These are phyloP conservation scores for Motacilla alba DNA, from an alignment of 2,113 vertebrate species.

Conservation along the genomic window DNA sequence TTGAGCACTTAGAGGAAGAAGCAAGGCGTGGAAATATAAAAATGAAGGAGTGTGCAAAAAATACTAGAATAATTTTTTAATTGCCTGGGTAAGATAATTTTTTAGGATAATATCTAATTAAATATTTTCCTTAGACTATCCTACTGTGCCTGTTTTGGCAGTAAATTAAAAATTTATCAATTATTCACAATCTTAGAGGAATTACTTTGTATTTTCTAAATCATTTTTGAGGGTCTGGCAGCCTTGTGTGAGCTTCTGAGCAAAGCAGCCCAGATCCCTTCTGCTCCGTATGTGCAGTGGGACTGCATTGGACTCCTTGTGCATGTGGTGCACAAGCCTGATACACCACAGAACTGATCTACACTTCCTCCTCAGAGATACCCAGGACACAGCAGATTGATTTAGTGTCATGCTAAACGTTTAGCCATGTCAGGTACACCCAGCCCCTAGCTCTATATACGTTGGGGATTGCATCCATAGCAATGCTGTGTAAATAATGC, in stretches of 20 bases:
- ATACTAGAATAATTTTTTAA: not conserved
- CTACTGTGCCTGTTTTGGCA: not conserved
- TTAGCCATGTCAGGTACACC: not conserved
- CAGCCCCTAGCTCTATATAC: not conserved
- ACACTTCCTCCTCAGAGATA: not conserved
- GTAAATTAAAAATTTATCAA: not conserved
- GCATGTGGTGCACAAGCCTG: not conserved
- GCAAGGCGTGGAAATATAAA: not conserved
- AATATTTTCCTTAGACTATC: not conserved
- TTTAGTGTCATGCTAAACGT: not conserved
- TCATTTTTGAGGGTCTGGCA: not conserved
- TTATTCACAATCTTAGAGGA: not conserved
- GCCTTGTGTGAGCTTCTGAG: not conserved
- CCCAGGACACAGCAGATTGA: not conserved
- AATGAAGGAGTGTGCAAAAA: not conserved
- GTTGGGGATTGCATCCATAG: not conserved
- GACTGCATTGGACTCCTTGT: not conserved
- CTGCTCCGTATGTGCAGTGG: rapidly evolving
- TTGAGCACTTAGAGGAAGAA: not conserved
- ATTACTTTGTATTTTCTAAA: not conserved
- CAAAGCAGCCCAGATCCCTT: not conserved
- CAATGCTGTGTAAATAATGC: not conserved
- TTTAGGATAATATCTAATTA: not conserved
- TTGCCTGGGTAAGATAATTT: not conserved
- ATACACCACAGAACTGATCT: not conserved